Percentiles rank a stretch among this genome's conserved stretches.
Conservation (phyloP, 2,797 vertebrate species). For the Glyptemys insculpta region DNA sequence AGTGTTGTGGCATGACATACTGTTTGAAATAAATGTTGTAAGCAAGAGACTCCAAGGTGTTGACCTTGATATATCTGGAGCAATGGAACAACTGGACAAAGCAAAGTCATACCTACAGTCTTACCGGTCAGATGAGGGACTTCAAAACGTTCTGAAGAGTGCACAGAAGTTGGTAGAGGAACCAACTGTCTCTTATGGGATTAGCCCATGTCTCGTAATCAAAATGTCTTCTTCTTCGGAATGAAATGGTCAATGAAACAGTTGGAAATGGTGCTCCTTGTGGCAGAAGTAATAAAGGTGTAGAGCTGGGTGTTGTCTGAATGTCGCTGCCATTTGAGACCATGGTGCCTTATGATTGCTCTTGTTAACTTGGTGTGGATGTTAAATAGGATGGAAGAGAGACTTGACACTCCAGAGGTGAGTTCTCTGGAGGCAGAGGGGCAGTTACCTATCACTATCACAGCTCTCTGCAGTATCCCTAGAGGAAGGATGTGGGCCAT, state of each 20-base stretch:
- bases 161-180: no score
- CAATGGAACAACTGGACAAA: no score
- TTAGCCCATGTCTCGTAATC: no score
- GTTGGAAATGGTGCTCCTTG: neutral
- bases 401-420: neutral
- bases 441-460: neutral
- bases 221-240: no score
- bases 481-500: neutral
- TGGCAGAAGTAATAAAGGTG: neutral
- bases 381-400: neutral
- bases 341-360: neutral
- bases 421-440: neutral
- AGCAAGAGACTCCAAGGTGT: no score
- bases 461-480: neutral
- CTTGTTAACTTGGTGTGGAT: neutral
- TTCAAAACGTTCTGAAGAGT: no score
- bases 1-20: no score
- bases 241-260: neutral
- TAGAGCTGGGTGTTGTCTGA: neutral
- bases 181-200: no score
- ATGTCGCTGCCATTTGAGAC: neutral
- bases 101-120: no score
- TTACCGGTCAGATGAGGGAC: no score
- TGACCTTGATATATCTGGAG: no score
- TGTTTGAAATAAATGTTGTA: no score